Conservation (phyloP, 2,113 vertebrate species). For the Myrmecophaga tridactyla region DNA sequence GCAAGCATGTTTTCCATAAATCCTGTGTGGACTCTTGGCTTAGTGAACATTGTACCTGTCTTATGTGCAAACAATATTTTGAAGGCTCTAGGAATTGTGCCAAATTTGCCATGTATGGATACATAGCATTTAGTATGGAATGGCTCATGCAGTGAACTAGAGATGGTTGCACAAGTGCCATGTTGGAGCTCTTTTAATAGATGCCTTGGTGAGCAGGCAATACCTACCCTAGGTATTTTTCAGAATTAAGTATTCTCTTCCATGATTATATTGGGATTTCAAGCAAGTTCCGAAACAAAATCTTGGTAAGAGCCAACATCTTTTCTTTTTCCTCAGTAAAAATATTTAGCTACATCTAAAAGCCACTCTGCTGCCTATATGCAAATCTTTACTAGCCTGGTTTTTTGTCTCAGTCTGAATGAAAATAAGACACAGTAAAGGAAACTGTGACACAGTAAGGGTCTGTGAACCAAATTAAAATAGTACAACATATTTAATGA, state of each 20-base stretch:
- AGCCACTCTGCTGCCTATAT: background rate
- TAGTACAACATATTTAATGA: background rate
- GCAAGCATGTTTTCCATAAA: too few relatives aligned
- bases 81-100: too few relatives aligned
- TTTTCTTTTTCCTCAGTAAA: slow-evolving; percentile 43
- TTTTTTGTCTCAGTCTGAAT: slow-evolving; percentile 7
- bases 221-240: slow-evolving; percentile 1
- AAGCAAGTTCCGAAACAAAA: slow-evolving; percentile 30
- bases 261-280: background rate
- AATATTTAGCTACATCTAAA: slow-evolving; percentile 10
- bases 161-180: background rate
- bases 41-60: too few relatives aligned
- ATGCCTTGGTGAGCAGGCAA: background rate
- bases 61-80: too few relatives aligned
- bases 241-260: slow-evolving; percentile 45
- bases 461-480: background rate
- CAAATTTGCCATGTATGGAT: too few relatives aligned
- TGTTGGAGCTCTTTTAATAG: background rate
- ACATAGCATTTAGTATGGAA: too few relatives aligned
- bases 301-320: background rate
- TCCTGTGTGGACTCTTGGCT: too few relatives aligned
- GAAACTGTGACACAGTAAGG: background rate
- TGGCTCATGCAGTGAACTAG: too few relatives aligned
- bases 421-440: background rate
- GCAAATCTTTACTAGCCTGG: slow-evolving; percentile 7